Evolutionary conservation across 2,888 invertebrate genomes (phyloP), one percentile per base, ranked within the genome.

Genomic region (Apamea sordens): DNA sequence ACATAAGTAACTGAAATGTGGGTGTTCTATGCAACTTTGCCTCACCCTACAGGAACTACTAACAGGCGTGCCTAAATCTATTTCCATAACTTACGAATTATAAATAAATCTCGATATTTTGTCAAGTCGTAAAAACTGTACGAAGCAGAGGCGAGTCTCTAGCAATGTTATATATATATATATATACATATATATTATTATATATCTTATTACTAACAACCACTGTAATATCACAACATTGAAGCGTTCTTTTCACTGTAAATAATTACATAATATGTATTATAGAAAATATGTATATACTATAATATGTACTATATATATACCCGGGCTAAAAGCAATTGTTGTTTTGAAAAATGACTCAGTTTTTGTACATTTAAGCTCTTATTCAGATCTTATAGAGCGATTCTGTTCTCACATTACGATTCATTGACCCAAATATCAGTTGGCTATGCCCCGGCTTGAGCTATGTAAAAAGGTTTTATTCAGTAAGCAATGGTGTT

Each of bases 401-500:
- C 64, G 5, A 41, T 41, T 63, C 24, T 36, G 24, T 71, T n/a
- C 15, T 71, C 11, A 50, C 28, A 74, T 32, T 28, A 81, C 36
- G 21, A 74, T 71, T 80, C 24, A 50, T 80, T 24, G 18, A 24
- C 44, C 61, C 28, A 81, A 64, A 72, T 61, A 61, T 32, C 47
- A 78, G 44, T 65, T 76, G 50, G 13, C 4, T 47, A 32, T 11
- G 5, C 18, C 32, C 41, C 13, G 36, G 50, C 59, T 61, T 80
- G 73, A 32, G 44, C 76, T 73, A 75, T 61, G 67, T 50, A 50
- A 75, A 71, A 75, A 63, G 64, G 75, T 80, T 68, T 68, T 36
- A 28, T 63, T 67, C 15, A 44, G 2, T 32, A 61, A 65, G 15
- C 32, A n/a, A 6, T 15, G n/a, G 59, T 36, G 15, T 75, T 41